Percentiles rank a stretch among this genome's conserved stretches.
Conservation (phyloP, 2,888 invertebrate species). For the Argynnis bischoffii region DNA sequence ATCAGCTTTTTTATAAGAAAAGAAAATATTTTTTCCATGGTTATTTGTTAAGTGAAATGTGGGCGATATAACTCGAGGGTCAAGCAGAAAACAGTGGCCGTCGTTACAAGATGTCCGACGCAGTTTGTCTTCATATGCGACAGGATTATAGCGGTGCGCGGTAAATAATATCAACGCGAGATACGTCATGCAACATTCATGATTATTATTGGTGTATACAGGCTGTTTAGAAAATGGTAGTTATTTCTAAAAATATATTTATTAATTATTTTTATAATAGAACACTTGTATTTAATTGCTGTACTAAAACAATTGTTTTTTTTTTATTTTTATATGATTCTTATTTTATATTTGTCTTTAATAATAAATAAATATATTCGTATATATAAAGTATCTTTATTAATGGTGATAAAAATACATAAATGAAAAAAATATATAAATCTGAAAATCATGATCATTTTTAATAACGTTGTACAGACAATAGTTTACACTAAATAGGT, state of each 20-base stretch:
- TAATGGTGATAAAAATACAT: no score
- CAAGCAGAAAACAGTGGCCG: slow-evolving; percentile 66
- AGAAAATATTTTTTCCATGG: slow-evolving; percentile 11
- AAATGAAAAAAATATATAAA: no score
- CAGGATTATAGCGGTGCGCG: slow-evolving; percentile 75
- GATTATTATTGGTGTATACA: slow-evolving; percentile 50
- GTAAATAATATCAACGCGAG: slow-evolving; percentile 76
- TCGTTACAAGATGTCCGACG: slow-evolving; percentile 58
- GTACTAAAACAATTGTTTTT: no score
- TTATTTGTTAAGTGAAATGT: slow-evolving; percentile 40
- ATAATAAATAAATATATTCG: no score
- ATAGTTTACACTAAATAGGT: no score
- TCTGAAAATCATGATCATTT: no score
- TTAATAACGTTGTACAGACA: no score
- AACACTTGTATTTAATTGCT: no score
- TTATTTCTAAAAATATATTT: neutral
- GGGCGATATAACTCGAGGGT: slow-evolving; percentile 59
- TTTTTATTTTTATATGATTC: no score
- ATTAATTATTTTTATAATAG: no score
- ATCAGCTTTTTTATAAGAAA: slow-evolving; percentile 8
- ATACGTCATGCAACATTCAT: slow-evolving; percentile 79
- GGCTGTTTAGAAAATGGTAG: slow-evolving; percentile 13
- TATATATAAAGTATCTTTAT: no score
- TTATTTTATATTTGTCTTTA: no score
- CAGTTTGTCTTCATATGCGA: slow-evolving; percentile 75